A percentile compares a stretch with the other conserved stretches of the same genome.
These are phyloP conservation scores for Stegostoma tigrinum DNA, from an alignment of 2,113 vertebrate species.

Conservation along the genomic window DNA sequence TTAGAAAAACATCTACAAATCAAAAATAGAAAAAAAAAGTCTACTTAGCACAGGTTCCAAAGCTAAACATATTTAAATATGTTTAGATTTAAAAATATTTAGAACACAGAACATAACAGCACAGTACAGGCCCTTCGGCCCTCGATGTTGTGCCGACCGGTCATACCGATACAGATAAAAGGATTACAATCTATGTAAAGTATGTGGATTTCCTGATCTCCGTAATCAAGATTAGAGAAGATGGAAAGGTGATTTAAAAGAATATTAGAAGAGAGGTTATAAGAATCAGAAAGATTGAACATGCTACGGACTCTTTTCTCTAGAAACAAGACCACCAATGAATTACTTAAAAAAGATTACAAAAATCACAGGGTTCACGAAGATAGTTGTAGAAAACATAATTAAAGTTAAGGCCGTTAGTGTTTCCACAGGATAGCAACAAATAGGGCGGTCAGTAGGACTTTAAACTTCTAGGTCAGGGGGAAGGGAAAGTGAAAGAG, in stretches of 20 bases:
- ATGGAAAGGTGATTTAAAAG: not conserved
- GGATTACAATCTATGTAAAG: not conserved
- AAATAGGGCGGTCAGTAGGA: too few species aligned
- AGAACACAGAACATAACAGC: too few species aligned
- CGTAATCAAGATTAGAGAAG: not conserved
- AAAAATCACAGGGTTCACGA: not conserved
- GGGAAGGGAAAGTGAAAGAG: too few species aligned
- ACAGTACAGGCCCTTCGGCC: too few species aligned
- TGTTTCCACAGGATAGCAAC: not conserved
- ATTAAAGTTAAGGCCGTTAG: too few species aligned
- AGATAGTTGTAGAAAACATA: not conserved
- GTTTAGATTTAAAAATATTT: too few species aligned
- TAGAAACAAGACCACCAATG: not conserved
- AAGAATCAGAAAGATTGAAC: not conserved
- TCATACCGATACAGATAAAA: too few species aligned
- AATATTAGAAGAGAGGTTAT: not conserved
- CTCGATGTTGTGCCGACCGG: too few species aligned
- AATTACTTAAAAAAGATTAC: too few species aligned
- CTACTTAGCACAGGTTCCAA: not conserved
- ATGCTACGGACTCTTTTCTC: not conserved
- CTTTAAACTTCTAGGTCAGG: too few species aligned
- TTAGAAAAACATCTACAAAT: not conserved
- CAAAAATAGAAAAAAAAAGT: not conserved
- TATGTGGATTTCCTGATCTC: not conserved
- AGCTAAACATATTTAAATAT: not conserved